phyloP scores from a whole-genome alignment of 2,888 invertebrate genomes.

The Thera britannica region DNA sequence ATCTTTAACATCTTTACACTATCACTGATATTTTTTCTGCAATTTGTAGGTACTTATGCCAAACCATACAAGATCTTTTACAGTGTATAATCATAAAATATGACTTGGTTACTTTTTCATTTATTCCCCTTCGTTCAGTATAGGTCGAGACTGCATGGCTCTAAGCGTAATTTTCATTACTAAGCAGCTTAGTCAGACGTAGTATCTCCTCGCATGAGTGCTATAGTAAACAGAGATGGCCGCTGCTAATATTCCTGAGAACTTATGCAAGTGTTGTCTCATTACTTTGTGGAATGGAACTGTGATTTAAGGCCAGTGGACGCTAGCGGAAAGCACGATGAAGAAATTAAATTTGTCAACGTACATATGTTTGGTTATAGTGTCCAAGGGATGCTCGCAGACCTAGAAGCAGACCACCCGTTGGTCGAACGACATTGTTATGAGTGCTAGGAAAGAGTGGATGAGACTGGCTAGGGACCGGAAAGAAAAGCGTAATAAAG shows the following conservation, averaged over 20 bases:
- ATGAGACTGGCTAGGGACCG: no score
- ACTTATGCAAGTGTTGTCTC: constrained; percentile 5
- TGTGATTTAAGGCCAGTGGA: not conserved
- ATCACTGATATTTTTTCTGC: no score
- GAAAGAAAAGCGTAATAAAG: no score
- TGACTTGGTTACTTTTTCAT: not conserved
- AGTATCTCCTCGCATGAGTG: constrained; percentile 9
- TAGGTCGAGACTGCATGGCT: not conserved
- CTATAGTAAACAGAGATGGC: constrained; percentile 19
- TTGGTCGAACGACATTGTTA: no score
- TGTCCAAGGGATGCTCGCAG: no score
- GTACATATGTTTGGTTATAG: no score
- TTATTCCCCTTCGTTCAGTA: not conserved
- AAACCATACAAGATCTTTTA: no score
- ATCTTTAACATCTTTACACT: no score
- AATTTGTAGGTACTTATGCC: no score
- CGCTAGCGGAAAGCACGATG: not conserved
- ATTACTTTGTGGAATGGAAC: not conserved
- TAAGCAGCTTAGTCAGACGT: constrained; percentile 20
- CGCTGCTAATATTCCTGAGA: constrained; percentile 16
- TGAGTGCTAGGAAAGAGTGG: no score
- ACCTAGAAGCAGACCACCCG: no score
- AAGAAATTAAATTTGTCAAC: no score
- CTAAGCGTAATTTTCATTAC: constrained; percentile 9
- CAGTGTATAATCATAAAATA: not conserved